A percentile compares a stretch with the other conserved stretches of the same genome.
Evolutionary conservation across 1,140 invertebrate species (phyloP).

Genomic region (Drosophila asahinai): DNA sequence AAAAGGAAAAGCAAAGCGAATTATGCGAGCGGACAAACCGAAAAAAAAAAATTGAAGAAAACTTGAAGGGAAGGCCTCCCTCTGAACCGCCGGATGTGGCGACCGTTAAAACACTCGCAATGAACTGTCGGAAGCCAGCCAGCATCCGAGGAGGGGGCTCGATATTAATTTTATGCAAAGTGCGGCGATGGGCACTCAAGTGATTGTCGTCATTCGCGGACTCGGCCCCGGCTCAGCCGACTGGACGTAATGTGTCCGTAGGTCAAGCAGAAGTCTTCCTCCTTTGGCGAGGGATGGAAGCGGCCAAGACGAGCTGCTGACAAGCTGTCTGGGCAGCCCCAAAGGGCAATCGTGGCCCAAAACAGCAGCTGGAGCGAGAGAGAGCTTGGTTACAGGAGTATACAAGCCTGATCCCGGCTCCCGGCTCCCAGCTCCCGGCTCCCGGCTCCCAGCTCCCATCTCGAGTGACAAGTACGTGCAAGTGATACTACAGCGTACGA

Average conservation of each 20-base stretch:
- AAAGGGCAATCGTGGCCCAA: constrained; percentile 50
- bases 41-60: constrained; percentile 1
- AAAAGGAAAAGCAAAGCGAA: constrained; percentile 53
- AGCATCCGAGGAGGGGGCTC: neutral
- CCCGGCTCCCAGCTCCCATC: neutral
- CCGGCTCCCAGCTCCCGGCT: constrained; percentile 6
- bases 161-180: constrained; percentile 83
- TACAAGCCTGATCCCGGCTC: constrained; percentile 7
- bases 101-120: constrained; percentile 78
- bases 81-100: constrained; percentile 63
- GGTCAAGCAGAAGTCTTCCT: constrained; percentile 41
- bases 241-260: constrained; percentile 56
- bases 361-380: constrained; percentile 12
- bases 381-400: too few species aligned
- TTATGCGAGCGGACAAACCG: constrained; percentile 58
- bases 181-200: constrained; percentile 49
- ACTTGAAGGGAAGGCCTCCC: constrained; percentile 8
- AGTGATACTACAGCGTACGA: constrained; percentile 82
- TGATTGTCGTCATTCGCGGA: constrained; percentile 48
- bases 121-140: constrained; percentile 68
- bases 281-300: neutral
- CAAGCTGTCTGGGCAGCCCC: constrained; percentile 48
- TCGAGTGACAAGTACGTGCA: constrained; percentile 79
- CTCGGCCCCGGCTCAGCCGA: constrained; percentile 42
- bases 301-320: constrained; percentile 28